phyloP scores from a whole-genome alignment of 2,797 vertebrate species.

The Vespertilio murinus region DNA sequence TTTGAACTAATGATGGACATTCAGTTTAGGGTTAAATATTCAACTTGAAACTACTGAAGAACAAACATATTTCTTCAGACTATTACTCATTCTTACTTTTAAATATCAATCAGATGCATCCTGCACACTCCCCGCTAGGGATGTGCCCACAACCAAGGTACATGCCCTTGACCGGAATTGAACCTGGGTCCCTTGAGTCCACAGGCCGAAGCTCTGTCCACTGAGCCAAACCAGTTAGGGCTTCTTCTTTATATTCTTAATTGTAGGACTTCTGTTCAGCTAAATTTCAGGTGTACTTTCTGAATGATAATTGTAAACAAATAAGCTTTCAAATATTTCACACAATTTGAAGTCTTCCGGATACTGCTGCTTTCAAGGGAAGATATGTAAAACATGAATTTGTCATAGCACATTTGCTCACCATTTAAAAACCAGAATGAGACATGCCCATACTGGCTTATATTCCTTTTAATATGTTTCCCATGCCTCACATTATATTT shows the following conservation, averaged over 20 bases:
- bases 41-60: neutral
- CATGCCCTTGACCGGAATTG: too few relatives aligned
- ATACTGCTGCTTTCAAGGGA: neutral
- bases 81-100: neutral
- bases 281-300: neutral
- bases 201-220: too few relatives aligned
- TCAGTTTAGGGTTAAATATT: neutral
- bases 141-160: too few relatives aligned
- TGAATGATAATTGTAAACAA: neutral
- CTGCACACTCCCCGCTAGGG: too few relatives aligned
- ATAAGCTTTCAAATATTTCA: neutral
- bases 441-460: neutral
- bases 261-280: neutral
- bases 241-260: neutral
- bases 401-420: neutral
- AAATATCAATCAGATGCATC: neutral
- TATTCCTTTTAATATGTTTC: neutral
- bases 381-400: neutral
- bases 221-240: too few relatives aligned
- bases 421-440: neutral
- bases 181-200: too few relatives aligned
- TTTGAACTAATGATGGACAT: slow-evolving; percentile 31
- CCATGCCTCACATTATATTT: neutral
- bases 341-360: neutral
- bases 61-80: neutral